Base-by-base conservation (phyloP, 2,797 vertebrate species). In the Scarus forsteni region DNA sequence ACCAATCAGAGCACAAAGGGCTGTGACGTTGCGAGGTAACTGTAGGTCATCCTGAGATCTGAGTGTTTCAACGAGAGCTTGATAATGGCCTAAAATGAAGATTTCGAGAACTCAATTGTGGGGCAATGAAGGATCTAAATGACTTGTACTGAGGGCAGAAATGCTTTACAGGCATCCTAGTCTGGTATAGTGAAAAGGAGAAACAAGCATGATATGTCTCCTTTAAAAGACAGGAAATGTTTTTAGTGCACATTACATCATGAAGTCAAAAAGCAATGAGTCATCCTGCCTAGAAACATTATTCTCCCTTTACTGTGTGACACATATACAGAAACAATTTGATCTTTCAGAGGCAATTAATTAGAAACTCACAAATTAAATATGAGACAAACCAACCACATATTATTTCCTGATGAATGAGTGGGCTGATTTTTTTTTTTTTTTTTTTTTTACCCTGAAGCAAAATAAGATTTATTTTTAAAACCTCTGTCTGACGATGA, bases 211-310 rank as follows among this genome's bases (percentile, higher is more conserved):
- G n/a, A n/a, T n/a, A n/a, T n/a, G n/a, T 38, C 36, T 38, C 36
- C 8, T 5, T 38, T 5, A 39, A 39, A 10, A 39, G 3, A 39
- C 5, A 7, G 9, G 38, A 39, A 39, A 7, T 39, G 38, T 39
- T 39, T 39, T 39, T 39, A 1, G 3, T 10, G 40, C 15, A 2
- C 5, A 59, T 49, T 16, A 36, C 1, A 70, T 77, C 56, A 55
- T 89, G 88, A 87, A 85, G 85, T 89, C 73, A 89, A 59, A 81
- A 55, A 74, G 55, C 70, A 78, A 59, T 39, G 55, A 88, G 55
- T 64, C 63, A 72, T 67, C 74, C 66, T 76, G 78, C 81, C 59
- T 80, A 78, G 58, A 89, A 89, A 81, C 70, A 79, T 81, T 79
- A 73, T 60, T 83, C 59, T 84, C 85, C 80, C 61, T 57, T 51